Evolutionary conservation across 2,888 invertebrate species (phyloP), one percentile per base, ranked within the genome.

Genomic region (Eledona agricola): DNA sequence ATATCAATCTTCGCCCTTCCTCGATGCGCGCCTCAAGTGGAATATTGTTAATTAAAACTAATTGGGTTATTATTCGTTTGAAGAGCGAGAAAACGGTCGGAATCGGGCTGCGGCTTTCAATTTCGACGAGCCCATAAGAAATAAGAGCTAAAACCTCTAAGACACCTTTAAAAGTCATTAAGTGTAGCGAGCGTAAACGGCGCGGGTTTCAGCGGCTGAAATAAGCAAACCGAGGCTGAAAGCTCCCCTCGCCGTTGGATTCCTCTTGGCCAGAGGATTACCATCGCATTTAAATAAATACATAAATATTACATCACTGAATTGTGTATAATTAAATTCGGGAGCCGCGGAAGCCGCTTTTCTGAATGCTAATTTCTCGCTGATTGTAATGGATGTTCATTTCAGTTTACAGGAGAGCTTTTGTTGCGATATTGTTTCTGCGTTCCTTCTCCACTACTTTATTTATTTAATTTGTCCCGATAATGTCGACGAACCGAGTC

Each of bases 211-310:
- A 43, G 49, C 50, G 60, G 65, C 62, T 64, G 63, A 60, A 64
- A 63, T 62, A 66, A 63, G 62, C 62, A 58, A 59, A 58, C 49
- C 45, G 22, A 53, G 35, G 20, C 38, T 58, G 52, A 52, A 55
- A 57, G 56, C 52, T 55, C 60, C 66, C 64, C 62, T 64, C 50
- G 57, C 60, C 62, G 56, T 62, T 62, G 49, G 53, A 57, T 50
- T 40, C 53, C 47, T 25, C 51, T 53, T 66, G 71, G 67, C 70
- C 70, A 69, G 70, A 67, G 75, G 75, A 77, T 77, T 77, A 77
- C 77, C 76, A 76, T 75, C 70, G 72, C 75, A 77, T 77, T 76
- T 77, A 76, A 77, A 77, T 77, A 77, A 77, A 77, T 77, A 77
- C 77, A 77, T 77, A 77, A 77, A 77, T 77, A 77, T 77, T 74